Base-by-base conservation (phyloP, 2,113 vertebrate genomes). In the Benitochromis conjunctus region DNA sequence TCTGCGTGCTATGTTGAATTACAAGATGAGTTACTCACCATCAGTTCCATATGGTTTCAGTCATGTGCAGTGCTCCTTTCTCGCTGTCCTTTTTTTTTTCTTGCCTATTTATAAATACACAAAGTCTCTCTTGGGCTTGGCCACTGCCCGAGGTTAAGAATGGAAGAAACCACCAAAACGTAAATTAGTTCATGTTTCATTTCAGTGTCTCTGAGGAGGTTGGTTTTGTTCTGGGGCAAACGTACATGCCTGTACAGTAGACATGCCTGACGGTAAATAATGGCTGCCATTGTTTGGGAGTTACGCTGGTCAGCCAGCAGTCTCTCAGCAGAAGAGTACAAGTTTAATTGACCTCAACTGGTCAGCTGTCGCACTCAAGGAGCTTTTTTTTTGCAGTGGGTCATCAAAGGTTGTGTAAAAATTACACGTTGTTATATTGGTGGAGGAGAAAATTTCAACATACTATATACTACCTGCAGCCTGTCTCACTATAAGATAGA, bases 21-120 rank as follows among this genome's bases (percentile, higher is more conserved):
- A 93, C 92, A 94, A 86, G 91, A 93, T 91, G 87, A 94, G 92
- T 92, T 92, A 57, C 89, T 91, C 86, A 90, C 69, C 57, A 89
- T 80, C 82, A 85, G 41, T 79, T 86, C 88, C 94, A 95, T 94
- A 93, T 95, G 95, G 90, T 92, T 94, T 85, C 83, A 89, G 91
- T 95, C 94, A 92, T 92, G 79, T 89, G 81, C 81, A 86, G 85
- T 91, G 80, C 84, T 92, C 71, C 51, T 80, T 85, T 85, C 84
- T 88, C 77, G 86, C 57, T 64, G 82, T 88, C 62, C 82, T 24
- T 55, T 86, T 74, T 84, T 89, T 88, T 76, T 76, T 60, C 79
- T 74, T 76, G 87, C 87, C 91, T 92, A 89, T 92, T 92, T 92
- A 91, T 92, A 93, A 94, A 92, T 88, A 89, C 80, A 83, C 57